These are phyloP conservation scores for Neotoxoptera formosana DNA, from an alignment of 1,140 invertebrate species.

Conservation along the genomic window DNA sequence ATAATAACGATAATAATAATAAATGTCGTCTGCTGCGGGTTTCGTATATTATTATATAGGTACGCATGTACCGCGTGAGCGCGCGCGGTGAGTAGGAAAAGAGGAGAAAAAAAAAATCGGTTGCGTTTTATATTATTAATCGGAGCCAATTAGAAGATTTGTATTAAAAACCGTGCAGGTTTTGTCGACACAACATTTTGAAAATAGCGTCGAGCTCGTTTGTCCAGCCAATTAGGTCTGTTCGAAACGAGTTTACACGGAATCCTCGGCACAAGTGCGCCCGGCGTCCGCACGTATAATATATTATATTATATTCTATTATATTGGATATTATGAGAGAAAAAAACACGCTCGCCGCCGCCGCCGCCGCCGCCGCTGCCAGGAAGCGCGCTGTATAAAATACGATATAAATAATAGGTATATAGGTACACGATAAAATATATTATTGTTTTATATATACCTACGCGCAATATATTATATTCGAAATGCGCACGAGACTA, in stretches of 20 bases:
- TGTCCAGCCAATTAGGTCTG: conserved; percentile 54
- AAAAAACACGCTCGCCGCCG: not conserved
- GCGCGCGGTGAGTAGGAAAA: not conserved
- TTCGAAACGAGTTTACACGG: conserved; percentile 49
- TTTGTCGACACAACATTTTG: conserved; percentile 38
- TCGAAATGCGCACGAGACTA: not conserved
- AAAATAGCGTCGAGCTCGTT: conserved; percentile 51
- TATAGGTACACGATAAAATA: not conserved
- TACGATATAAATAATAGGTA: not conserved
- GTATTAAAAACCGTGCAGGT: conserved; percentile 43
- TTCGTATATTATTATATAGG: not conserved
- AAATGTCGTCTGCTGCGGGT: not conserved
- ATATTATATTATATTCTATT: too few species aligned
- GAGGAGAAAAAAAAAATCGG: conserved; percentile 36
- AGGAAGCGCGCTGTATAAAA: not conserved
- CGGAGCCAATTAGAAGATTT: conserved; percentile 52
- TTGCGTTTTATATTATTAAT: conserved; percentile 53
- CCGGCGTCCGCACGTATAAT: not conserved
- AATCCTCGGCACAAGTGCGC: not conserved
- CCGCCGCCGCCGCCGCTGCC: not conserved
- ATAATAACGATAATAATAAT: not conserved
- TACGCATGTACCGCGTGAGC: too few species aligned
- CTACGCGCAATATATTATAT: not conserved
- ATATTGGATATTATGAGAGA: too few species aligned
- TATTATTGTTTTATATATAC: not conserved